A percentile compares a stretch with the other conserved stretches of the same genome.
These are phyloP conservation scores for Mycogona germanica DNA, from an alignment of 2,888 invertebrate species.

Conservation along the genomic window DNA sequence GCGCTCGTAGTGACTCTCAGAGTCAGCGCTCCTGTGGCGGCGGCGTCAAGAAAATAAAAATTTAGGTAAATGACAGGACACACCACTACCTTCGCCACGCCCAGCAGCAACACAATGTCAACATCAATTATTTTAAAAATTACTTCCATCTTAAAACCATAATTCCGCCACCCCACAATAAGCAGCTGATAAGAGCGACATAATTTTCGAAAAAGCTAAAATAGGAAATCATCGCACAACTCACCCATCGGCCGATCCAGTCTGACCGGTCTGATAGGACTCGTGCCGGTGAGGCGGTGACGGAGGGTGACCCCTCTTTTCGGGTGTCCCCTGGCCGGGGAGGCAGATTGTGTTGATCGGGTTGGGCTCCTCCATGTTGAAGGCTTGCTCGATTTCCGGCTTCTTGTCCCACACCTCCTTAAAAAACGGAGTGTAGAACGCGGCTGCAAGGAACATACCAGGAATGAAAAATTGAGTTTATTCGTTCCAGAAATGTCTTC, in stretches of 20 bases:
- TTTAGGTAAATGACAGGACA: background rate
- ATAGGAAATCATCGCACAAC: background rate
- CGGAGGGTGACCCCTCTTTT: constrained; percentile 21
- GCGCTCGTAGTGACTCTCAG: constrained; percentile 46
- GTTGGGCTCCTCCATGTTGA: constrained; percentile 68
- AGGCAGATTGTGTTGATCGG: constrained; percentile 19
- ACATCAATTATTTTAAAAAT: too few relatives aligned
- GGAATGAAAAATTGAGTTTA: background rate
- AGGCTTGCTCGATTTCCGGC: constrained; percentile 85
- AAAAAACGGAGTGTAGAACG: constrained; percentile 90
- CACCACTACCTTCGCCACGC: too few relatives aligned
- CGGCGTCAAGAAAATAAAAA: background rate
- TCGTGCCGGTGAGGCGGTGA: constrained; percentile 27
- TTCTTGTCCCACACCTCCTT: constrained; percentile 94
- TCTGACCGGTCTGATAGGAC: constrained; percentile 25
- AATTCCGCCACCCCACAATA: too few relatives aligned
- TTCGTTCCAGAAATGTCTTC: too few relatives aligned
- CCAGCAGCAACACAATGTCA: too few relatives aligned
- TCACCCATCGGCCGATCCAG: constrained; percentile 23
- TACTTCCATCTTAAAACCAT: too few relatives aligned
- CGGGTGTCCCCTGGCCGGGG: constrained; percentile 7
- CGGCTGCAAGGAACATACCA: constrained; percentile 46
- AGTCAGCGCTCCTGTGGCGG: constrained; percentile 23
- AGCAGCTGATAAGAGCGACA: background rate
- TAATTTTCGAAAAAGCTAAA: background rate